phyloP scores from a whole-genome alignment of 2,797 vertebrate genomes.

The Hafferia zeledoni region DNA sequence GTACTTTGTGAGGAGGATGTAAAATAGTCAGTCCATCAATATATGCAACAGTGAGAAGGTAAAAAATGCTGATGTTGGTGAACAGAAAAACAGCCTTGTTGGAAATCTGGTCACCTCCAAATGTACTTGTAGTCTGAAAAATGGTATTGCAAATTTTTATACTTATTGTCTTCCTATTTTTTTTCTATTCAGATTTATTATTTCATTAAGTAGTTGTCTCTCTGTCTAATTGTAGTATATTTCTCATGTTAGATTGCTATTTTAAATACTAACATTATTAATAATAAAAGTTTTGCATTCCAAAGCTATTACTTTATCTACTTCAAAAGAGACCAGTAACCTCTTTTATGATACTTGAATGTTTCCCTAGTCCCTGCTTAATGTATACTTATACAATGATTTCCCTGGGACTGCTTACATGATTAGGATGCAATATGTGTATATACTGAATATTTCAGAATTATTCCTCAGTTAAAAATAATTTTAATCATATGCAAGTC shows the following conservation, averaged over 20 bases:
- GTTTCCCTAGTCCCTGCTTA: background rate
- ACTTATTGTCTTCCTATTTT: background rate
- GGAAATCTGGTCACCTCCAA: background rate
- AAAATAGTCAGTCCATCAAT: conserved; percentile 27
- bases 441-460: background rate
- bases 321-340: background rate
- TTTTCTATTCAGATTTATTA: background rate
- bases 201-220: background rate
- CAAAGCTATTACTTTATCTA: background rate
- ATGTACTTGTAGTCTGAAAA: background rate
- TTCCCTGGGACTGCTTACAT: background rate
- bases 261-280: background rate
- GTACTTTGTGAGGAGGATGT: conserved; percentile 11
- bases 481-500: background rate
- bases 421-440: background rate
- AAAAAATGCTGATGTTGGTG: background rate
- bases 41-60: conserved; percentile 12
- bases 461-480: background rate
- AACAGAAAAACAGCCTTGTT: conserved; percentile 1
- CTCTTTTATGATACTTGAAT: background rate
- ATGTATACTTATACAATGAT: background rate
- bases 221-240: background rate
- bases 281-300: background rate
- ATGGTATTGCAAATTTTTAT: background rate
- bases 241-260: background rate